Evolutionary conservation across 2,113 vertebrate genomes (phyloP).

Genomic region (Vidua macroura): DNA sequence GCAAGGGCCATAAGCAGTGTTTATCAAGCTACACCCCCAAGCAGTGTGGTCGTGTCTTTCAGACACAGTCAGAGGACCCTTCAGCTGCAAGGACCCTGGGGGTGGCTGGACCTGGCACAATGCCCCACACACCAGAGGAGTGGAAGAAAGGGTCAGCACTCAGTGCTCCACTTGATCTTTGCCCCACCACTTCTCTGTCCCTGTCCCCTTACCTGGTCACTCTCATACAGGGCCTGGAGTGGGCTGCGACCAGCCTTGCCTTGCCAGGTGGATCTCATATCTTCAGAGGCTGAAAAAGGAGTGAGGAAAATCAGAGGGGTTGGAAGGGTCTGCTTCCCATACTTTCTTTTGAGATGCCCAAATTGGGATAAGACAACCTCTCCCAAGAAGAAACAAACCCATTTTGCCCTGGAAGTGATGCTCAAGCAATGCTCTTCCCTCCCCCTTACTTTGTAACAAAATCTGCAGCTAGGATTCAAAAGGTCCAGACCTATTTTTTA

Average conservation of each 20-base stretch:
- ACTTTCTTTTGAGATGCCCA: background rate
- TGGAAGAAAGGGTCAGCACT: background rate
- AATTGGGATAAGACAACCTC: background rate
- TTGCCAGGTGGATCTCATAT: slow-evolving; percentile 67
- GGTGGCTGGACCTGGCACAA: background rate
- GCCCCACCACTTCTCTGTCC: background rate
- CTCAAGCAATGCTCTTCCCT: background rate
- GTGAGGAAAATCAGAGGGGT: background rate
- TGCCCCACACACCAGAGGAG: background rate
- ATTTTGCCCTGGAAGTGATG: background rate
- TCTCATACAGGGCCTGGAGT: slow-evolving; percentile 82
- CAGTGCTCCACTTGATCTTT: accelerated
- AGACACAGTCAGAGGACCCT: background rate
- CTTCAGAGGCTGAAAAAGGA: slow-evolving; percentile 69
- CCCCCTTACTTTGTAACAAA: background rate
- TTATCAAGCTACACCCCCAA: background rate
- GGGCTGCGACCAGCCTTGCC: slow-evolving; percentile 81
- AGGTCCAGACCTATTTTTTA: background rate
- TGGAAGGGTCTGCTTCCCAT: background rate
- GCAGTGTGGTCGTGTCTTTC: background rate
- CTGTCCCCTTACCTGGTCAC: slow-evolving; percentile 82
- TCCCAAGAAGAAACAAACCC: background rate
- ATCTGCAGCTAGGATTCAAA: background rate
- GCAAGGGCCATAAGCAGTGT: background rate
- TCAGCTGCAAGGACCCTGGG: background rate